Base-by-base conservation (phyloP, 1,140 invertebrate genomes). In the Dendroctonus valens region DNA sequence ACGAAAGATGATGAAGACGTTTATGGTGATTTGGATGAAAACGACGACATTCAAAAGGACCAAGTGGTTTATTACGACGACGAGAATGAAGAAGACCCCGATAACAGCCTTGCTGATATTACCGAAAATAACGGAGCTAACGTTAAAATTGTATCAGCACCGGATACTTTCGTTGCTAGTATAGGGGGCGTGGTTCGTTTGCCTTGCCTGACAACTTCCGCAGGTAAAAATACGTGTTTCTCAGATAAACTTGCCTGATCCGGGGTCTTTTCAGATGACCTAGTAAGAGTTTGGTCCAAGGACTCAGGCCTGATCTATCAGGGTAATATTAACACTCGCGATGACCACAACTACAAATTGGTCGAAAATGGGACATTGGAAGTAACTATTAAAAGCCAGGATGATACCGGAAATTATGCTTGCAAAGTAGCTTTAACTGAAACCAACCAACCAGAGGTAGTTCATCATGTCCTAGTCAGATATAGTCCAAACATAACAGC, bases 1-100 rank as follows among this genome's bases (percentile, higher is more conserved):
- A 55, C 38, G 53, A 58, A 65, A 57, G 6, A 58, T 11, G 63
- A 65, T 15, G 63, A 65, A 48, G 54, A 58, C 37, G n/a, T 59
- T 7, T 65, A 65, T 37, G 63, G 63, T 39, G 63, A 57, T 2
- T 38, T 65, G 41, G 50, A 65, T 7, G 63, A 46, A 14, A 12
- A 12, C 26, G 40, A 65, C 42, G 14, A n/a, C 12, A 12, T 52
- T 26, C 63, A 65, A 41, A 65, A 65, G 37, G 63, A 65, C 37
- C 37, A 58, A 26, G 41, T 41, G 7, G 50, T 53, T 38, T 52
- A 63, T 37, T 57, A 59, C 15, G 39, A 55, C 12, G 39, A 55
- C 12, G 52, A 42, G 48, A 38, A 9, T 6, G 60, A 53, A 38
- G 41, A 55, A 9, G 51, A 42, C 7, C 14, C 9, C 15, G 51